phyloP scores from a whole-genome alignment of 2,888 invertebrate genomes.

The Stenichneumon culpator region DNA sequence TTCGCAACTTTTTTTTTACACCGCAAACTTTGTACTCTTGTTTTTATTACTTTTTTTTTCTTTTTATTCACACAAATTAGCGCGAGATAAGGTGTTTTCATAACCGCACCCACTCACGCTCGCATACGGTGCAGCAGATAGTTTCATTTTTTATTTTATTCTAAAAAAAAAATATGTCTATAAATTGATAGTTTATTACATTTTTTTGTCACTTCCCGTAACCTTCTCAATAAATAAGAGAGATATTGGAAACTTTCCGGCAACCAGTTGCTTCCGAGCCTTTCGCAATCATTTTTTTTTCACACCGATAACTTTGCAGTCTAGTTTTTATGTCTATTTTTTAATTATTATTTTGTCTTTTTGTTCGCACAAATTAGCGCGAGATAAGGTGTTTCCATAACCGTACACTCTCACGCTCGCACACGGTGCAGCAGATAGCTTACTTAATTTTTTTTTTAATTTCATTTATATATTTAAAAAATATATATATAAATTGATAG shows the following conservation, averaged over 20 bases:
- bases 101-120: not conserved
- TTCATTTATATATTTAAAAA: too few species aligned
- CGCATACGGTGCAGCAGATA: not conserved
- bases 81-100: constrained; percentile 1
- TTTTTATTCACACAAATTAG: constrained; percentile 21
- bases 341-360: not conserved
- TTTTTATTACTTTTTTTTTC: constrained; percentile 8
- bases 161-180: too few species aligned
- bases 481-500: too few species aligned
- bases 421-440: not conserved
- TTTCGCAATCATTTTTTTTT: not conserved
- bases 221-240: too few species aligned
- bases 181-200: too few species aligned
- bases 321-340: not conserved
- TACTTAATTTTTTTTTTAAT: not conserved
- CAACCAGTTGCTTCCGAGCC: not conserved
- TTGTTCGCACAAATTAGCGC: constrained; percentile 20
- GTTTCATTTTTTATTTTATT: too few species aligned
- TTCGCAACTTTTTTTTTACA: not conserved
- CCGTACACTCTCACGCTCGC: not conserved
- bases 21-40: constrained; percentile 2
- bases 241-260: too few species aligned
- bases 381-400: constrained; percentile 19
- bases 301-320: constrained; percentile 1
- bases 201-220: not conserved